Evolutionary conservation across 1,140 invertebrate genomes (phyloP).

Genomic region (Brachionus manjavacas): DNA sequence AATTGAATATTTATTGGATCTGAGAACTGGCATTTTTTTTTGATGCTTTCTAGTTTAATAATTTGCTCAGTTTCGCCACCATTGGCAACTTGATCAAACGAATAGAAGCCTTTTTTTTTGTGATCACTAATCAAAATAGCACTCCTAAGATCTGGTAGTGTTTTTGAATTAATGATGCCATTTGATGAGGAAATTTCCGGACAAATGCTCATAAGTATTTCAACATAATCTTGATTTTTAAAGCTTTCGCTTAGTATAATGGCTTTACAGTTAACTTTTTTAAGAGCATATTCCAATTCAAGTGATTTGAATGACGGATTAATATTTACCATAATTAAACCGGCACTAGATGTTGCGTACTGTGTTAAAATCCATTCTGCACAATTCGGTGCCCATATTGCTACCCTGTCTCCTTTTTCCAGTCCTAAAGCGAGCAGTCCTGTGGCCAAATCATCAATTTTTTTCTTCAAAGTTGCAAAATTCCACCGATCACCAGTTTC

Average conservation of each 20-base stretch:
- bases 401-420: conserved; percentile 73
- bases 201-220: conserved; percentile 61
- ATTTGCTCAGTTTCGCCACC: conserved; percentile 48
- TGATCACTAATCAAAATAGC: conserved; percentile 54
- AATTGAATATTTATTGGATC: conserved; percentile 75
- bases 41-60: conserved; percentile 55
- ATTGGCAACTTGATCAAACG: conserved; percentile 53
- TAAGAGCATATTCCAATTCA: conserved; percentile 74
- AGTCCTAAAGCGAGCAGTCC: conserved; percentile 73
- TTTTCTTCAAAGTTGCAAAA: conserved; percentile 59
- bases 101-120: conserved; percentile 48
- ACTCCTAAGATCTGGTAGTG: conserved; percentile 51
- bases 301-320: conserved; percentile 74
- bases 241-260: conserved; percentile 66
- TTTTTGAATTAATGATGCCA: conserved; percentile 48
- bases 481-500: conserved; percentile 47
- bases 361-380: conserved; percentile 74
- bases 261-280: conserved; percentile 71
- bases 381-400: conserved; percentile 80
- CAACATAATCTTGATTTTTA: conserved; percentile 69
- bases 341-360: conserved; percentile 72
- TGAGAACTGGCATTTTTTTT: conserved; percentile 63
- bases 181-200: conserved; percentile 52
- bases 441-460: conserved; percentile 73
- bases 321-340: conserved; percentile 74